phyloP scores from a whole-genome alignment of 2,797 vertebrate genomes.

The Pyrocephalus nanus region DNA sequence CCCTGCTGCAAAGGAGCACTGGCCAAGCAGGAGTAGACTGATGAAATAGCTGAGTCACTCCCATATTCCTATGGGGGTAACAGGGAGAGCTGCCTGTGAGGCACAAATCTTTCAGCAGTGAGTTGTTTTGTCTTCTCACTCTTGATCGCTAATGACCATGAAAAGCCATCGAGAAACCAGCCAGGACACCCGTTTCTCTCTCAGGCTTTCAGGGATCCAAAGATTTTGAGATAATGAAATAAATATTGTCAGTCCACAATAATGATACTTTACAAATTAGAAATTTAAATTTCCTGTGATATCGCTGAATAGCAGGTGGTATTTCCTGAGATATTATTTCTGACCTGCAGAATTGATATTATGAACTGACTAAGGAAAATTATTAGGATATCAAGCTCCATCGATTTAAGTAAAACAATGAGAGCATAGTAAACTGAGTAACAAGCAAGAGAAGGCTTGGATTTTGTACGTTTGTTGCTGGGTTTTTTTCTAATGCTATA shows the following conservation, averaged over 20 bases:
- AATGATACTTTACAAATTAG: constrained; percentile 54
- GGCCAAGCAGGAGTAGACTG: background rate
- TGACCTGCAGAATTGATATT: constrained; percentile 67
- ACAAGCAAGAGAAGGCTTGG: background rate
- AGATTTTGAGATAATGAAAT: constrained; percentile 25
- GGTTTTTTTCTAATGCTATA: background rate
- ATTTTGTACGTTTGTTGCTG: background rate
- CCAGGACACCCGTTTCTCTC: background rate
- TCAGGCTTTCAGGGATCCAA: constrained; percentile 11
- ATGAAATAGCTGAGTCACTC: background rate
- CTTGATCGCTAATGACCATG: constrained; percentile 43
- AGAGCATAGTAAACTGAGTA: background rate
- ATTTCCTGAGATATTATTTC: constrained; percentile 75
- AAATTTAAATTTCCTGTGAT: constrained; percentile 75
- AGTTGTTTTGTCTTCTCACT: constrained; percentile 17
- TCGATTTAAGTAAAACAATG: constrained; percentile 52
- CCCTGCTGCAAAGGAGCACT: background rate
- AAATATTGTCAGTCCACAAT: constrained; percentile 53
- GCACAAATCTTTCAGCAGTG: constrained; percentile 3
- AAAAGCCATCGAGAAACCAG: background rate
- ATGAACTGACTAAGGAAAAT: constrained; percentile 66
- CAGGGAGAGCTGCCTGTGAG: background rate
- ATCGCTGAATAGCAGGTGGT: constrained; percentile 70
- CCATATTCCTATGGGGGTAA: background rate
- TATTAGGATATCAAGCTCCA: constrained; percentile 33